Percentiles rank a stretch among this genome's conserved stretches.
These are phyloP conservation scores for Camponotus pennsylvanicus DNA, from an alignment of 1,140 invertebrate species.

Conservation along the genomic window DNA sequence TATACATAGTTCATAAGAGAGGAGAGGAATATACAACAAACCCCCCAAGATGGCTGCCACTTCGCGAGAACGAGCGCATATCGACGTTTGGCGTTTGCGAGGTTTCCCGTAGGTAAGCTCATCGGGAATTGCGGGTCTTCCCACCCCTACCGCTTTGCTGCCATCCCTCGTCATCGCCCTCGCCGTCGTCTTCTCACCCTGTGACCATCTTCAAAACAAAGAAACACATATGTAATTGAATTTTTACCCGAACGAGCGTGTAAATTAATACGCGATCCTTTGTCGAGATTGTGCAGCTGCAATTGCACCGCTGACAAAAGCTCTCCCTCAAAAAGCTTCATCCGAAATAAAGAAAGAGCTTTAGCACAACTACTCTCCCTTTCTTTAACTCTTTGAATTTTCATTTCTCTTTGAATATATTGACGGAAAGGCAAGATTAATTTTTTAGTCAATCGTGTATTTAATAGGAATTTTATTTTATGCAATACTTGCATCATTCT, in stretches of 20 bases:
- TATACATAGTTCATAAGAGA: conserved; percentile 72
- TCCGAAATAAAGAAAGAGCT: neutral
- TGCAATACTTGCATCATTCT: too few relatives aligned
- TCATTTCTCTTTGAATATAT: neutral
- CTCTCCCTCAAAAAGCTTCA: too few relatives aligned
- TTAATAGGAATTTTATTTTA: neutral
- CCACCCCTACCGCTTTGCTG: conserved; percentile 81
- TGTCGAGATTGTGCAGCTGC: neutral
- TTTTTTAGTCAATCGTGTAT: neutral
- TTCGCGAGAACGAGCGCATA: conserved; percentile 75
- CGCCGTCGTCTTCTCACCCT: conserved; percentile 69
- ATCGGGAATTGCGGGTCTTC: conserved; percentile 86
- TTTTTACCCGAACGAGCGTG: conserved; percentile 71
- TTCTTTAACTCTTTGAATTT: conserved; percentile 6
- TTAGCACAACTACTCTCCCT: neutral
- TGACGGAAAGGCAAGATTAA: neutral
- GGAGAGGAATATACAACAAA: conserved; percentile 80
- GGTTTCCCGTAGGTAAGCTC: conserved; percentile 86
- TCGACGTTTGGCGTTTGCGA: conserved; percentile 85
- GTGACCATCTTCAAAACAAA: conserved; percentile 82
- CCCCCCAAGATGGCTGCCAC: conserved; percentile 85
- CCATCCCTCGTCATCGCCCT: conserved; percentile 65
- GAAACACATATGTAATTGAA: conserved; percentile 84
- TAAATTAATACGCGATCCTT: conserved; percentile 71
- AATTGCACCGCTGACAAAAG: conserved; percentile 1